phyloP scores from a whole-genome alignment of 2,797 vertebrate genomes.

The Muscicapa comitata region DNA sequence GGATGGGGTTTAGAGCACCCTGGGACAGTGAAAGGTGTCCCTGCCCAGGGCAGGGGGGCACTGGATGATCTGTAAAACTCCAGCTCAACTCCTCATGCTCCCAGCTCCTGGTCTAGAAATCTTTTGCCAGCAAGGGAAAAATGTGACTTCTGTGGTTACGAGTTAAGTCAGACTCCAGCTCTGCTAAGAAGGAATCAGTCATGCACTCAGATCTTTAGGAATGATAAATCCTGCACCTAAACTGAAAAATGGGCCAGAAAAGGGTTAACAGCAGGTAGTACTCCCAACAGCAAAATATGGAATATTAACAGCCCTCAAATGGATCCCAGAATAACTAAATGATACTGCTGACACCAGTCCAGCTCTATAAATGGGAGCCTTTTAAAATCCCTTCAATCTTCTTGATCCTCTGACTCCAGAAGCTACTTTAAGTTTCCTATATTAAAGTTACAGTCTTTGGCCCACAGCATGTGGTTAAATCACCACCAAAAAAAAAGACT shows the following conservation, averaged over 20 bases:
- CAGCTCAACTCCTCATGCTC: not conserved
- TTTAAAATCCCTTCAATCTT: not conserved
- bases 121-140: not conserved
- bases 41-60: not conserved
- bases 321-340: not conserved
- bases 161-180: not conserved
- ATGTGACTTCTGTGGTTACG: not conserved
- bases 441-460: not conserved
- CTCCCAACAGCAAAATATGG: not conserved
- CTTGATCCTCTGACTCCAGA: not conserved
- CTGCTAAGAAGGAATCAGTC: not conserved
- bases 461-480: not conserved
- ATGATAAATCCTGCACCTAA: not conserved
- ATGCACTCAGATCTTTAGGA: not conserved
- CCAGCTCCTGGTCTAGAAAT: not conserved
- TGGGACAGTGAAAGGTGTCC: not conserved
- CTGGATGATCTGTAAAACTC: not conserved
- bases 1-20: fast-evolving
- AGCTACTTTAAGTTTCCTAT: not conserved
- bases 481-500: not conserved
- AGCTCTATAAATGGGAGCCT: not conserved
- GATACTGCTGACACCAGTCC: not conserved
- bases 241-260: not conserved
- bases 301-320: not conserved
- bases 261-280: not conserved